Conservation (phyloP, 1,140 invertebrate genomes). For the Chymomyza costata region DNA sequence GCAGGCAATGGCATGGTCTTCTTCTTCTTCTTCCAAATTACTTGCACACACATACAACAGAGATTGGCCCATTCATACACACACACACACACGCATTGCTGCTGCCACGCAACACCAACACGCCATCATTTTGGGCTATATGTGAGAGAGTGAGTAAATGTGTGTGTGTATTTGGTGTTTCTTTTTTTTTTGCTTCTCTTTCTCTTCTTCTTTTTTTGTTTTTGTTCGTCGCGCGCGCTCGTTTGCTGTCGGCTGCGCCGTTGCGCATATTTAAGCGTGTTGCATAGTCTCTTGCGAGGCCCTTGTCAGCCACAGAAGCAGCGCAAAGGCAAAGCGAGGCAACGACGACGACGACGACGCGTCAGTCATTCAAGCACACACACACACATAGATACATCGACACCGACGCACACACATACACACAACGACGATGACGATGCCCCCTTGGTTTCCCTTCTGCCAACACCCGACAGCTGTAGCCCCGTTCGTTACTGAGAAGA, state of each 20-base stretch:
- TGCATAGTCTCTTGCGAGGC: slow-evolving; percentile 69
- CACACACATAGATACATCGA: slow-evolving; percentile 32
- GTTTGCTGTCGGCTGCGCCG: slow-evolving; percentile 61
- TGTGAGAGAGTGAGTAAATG: slow-evolving; percentile 16
- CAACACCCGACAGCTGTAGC: no score
- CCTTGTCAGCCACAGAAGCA: slow-evolving; percentile 42
- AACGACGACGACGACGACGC: slow-evolving; percentile 40
- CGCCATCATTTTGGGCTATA: slow-evolving; percentile 37
- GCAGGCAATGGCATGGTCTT: no score
- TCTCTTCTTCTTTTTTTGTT: slow-evolving; percentile 21
- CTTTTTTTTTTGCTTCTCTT: slow-evolving; percentile 30
- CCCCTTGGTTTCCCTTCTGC: no score
- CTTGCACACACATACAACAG: slow-evolving; percentile 26
- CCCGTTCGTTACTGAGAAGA: no score
- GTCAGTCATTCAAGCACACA: slow-evolving; percentile 62
- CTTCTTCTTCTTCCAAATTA: slow-evolving; percentile 59
- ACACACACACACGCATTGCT: slow-evolving; percentile 28
- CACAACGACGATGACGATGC: no score
- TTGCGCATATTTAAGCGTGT: slow-evolving; percentile 72
- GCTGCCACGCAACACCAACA: slow-evolving; percentile 29
- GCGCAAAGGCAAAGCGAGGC: slow-evolving; percentile 40
- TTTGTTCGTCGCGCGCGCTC: slow-evolving; percentile 48
- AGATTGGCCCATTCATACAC: slow-evolving; percentile 35
- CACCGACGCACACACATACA: no score
- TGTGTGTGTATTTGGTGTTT: slow-evolving; percentile 35